Evolutionary conservation across 2,113 vertebrate species (phyloP), one percentile per base, ranked within the genome.

Genomic region (Macrotis lagotis): DNA sequence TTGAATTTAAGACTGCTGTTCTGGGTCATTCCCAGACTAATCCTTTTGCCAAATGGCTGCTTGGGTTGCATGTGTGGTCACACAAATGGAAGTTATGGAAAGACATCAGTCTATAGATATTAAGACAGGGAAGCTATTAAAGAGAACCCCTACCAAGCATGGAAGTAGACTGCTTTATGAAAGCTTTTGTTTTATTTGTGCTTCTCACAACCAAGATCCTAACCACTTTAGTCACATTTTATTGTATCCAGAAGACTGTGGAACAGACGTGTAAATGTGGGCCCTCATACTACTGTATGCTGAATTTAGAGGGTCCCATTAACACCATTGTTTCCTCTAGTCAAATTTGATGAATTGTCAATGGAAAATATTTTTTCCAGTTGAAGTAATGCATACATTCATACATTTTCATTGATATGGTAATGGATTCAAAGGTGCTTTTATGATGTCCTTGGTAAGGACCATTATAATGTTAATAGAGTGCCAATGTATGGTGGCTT

Each of bases 391-490:
- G 92, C 91, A 91, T 93, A 51, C 49, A 88, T 28, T 92, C n/a
- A 88, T 55, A 92, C 24, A 44, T 90, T 94, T 51, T 25, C 53
- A 59, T 92, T 89, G 93, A 91, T 44, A 92, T 50, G 51, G 53
- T 25, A 92, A 48, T 93, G 25, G 44, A 51, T 59, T 96, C 59
- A 96, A 97, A 95, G 26, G 31, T 55, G 89, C 47, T 93, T 92
- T 94, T 92, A 96, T 96, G 92, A 74, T 48, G 48, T 95, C 51
- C 25, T 93, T 94, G 66, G 92, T 89, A 88, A 93, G 48, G 47
- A 48, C 90, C 59, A 92, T 96, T 94, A 90, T 96, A 59, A 96
- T 96, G 59, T 92, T 96, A 91, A 95, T 92, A 97, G 91, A 93
- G 89, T 48, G 48, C 47, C 90, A 89, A 92, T 92, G 92, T 91